Evolutionary conservation across 2,113 vertebrate genomes (phyloP).

Genomic region (Emberiza fucata): DNA sequence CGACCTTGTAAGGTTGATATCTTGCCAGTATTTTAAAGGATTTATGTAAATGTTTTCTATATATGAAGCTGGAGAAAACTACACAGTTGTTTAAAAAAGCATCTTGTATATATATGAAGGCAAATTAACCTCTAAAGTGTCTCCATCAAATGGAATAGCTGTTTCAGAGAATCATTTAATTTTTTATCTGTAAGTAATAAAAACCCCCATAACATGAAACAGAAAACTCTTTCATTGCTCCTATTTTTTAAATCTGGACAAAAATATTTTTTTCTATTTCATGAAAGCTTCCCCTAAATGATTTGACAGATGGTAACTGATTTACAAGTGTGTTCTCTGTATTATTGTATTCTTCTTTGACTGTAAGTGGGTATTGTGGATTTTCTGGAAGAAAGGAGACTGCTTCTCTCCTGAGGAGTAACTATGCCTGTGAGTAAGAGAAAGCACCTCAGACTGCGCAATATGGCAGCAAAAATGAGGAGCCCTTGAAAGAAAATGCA

Average conservation of each 20-base stretch:
- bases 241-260: background rate
- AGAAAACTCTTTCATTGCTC: background rate
- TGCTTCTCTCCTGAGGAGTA: background rate
- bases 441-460: background rate
- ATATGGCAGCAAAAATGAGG: background rate
- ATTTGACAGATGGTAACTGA: background rate
- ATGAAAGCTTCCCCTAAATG: background rate
- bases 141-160: background rate
- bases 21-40: background rate
- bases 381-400: background rate
- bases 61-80: background rate
- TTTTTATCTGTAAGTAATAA: background rate
- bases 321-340: background rate
- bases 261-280: background rate
- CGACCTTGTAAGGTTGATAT: background rate
- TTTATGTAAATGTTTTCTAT: background rate
- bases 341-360: background rate
- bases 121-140: background rate
- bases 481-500: background rate
- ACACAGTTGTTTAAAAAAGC: background rate
- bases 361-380: background rate
- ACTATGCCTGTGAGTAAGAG: background rate
- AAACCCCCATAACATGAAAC: background rate
- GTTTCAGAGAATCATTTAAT: background rate
- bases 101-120: background rate